phyloP scores from a whole-genome alignment of 2,797 vertebrate species.

The Anguilla anguilla region DNA sequence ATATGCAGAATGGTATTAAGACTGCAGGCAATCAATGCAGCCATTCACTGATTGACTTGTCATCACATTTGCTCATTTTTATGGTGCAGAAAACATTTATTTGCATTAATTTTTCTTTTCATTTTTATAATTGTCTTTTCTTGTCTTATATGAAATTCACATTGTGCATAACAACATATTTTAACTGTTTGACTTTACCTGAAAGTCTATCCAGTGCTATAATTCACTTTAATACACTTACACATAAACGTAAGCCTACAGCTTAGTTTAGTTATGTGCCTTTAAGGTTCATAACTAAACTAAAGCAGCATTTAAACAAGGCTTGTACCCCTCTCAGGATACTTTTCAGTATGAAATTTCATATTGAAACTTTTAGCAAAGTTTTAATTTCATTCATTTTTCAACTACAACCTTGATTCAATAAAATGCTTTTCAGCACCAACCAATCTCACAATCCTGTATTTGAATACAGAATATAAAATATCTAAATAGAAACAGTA shows the following conservation, averaged over 20 bases:
- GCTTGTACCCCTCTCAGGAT: neutral
- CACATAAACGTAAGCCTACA: neutral
- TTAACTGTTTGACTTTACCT: neutral
- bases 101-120: neutral
- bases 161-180: neutral
- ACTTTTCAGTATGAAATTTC: neutral
- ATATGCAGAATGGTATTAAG: neutral
- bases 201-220: neutral
- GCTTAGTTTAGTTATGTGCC: neutral
- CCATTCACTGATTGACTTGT: neutral
- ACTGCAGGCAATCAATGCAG: neutral
- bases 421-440: neutral
- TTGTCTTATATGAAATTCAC: neutral
- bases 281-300: neutral
- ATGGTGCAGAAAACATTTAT: neutral
- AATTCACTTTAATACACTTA: neutral
- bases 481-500: neutral
- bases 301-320: neutral
- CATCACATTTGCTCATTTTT: neutral
- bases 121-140: neutral
- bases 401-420: neutral
- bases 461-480: neutral
- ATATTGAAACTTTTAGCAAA: too few species aligned
- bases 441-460: neutral
- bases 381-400: neutral